Conservation (phyloP, 1,140 invertebrate genomes). For the Olivierus martensii region DNA sequence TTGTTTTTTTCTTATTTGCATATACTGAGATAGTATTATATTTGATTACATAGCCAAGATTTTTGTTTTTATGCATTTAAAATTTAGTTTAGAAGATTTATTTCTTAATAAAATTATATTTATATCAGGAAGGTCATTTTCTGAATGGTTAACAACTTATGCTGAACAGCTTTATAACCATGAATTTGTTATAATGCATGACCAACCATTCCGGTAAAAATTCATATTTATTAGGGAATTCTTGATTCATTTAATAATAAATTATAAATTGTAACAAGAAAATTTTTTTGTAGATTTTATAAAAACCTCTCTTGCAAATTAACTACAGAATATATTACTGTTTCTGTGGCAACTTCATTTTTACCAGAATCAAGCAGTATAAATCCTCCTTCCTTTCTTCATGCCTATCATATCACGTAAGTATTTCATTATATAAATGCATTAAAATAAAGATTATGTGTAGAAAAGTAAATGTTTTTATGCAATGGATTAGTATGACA, state of each 20-base stretch:
- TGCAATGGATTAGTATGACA: conserved; percentile 16
- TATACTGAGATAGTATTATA: too few species aligned
- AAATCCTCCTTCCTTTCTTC: conserved; percentile 20
- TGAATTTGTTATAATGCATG: conserved; percentile 16
- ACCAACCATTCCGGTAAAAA: conserved; percentile 19
- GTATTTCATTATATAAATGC: conserved; percentile 2
- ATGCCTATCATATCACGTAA: conserved; percentile 25
- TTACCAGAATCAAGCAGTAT: conserved; percentile 23
- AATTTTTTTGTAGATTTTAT: conserved; percentile 22
- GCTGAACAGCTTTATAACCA: conserved; percentile 19
- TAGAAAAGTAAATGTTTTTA: too few species aligned
- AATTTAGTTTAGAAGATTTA: too few species aligned
- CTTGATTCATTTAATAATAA: too few species aligned
- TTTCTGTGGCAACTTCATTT: conserved; percentile 23
- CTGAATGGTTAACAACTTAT: conserved; percentile 20
- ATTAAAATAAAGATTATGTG: too few species aligned
- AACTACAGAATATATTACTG: conserved; percentile 19
- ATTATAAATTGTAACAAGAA: too few species aligned
- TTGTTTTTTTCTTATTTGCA: too few species aligned
- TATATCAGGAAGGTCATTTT: conserved; percentile 18
- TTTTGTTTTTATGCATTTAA: too few species aligned
- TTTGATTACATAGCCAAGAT: too few species aligned
- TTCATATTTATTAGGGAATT: too few species aligned
- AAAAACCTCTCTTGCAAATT: conserved; percentile 22
- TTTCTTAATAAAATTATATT: too few species aligned